phyloP scores from a whole-genome alignment of 2,113 vertebrate genomes.

The Lepus americanus region DNA sequence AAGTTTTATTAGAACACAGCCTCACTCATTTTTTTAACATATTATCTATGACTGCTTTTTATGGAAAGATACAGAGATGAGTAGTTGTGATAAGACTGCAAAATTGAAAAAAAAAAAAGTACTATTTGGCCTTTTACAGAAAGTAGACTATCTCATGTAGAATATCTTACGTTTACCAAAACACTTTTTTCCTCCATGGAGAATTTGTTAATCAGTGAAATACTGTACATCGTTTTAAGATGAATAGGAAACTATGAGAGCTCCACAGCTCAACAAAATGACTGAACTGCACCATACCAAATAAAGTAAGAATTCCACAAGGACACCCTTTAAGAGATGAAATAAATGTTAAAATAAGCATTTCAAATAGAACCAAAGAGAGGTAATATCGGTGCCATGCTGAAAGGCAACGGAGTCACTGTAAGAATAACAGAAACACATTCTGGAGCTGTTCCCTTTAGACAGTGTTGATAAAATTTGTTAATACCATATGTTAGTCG shows the following conservation, averaged over 20 bases:
- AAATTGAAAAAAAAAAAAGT: background rate
- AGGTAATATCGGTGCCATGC: constrained; percentile 62
- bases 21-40: background rate
- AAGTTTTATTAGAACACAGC: background rate
- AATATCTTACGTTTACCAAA: background rate
- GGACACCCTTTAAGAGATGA: constrained; percentile 68
- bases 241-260: constrained; percentile 45
- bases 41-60: background rate
- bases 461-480: constrained; percentile 83
- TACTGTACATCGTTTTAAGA: background rate
- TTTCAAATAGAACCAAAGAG: constrained; percentile 74
- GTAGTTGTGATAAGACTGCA: background rate
- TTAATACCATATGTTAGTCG: constrained; percentile 87
- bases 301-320: constrained; percentile 53
- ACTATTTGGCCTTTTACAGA: background rate
- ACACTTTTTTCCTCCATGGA: constrained; percentile 42
- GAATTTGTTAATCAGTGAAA: constrained; percentile 61
- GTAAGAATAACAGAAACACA: constrained; percentile 82
- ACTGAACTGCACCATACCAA: background rate
- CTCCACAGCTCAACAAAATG: constrained; percentile 42
- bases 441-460: constrained; percentile 83
- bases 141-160: background rate
- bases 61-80: background rate
- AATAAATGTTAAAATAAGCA: constrained; percentile 75
- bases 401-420: constrained; percentile 75